Evolutionary conservation across 2,888 invertebrate species (phyloP).

Genomic region (Meteorus colon): DNA sequence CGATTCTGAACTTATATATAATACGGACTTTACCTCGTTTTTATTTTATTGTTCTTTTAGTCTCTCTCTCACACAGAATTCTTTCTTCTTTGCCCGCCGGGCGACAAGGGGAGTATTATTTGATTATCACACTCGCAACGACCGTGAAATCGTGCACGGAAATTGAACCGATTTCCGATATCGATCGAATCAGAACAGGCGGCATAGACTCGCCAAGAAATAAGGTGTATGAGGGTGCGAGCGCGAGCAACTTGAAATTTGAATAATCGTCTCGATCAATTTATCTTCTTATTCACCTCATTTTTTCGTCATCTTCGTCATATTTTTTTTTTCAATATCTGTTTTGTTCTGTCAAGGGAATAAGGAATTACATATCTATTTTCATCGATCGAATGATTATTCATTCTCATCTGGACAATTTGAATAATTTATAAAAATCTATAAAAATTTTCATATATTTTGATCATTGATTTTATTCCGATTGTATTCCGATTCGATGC

Average conservation of each 20-base stretch:
- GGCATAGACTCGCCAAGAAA: not conserved
- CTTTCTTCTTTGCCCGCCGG: conserved; percentile 3
- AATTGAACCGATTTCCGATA: conserved; percentile 42
- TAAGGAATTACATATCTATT: too few relatives aligned
- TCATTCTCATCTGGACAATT: too few relatives aligned
- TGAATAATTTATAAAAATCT: too few relatives aligned
- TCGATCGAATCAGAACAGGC: conserved; percentile 31
- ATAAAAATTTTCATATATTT: too few relatives aligned
- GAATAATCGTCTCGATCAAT: conserved; percentile 36
- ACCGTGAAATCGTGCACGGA: conserved; percentile 40
- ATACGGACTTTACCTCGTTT: conserved; percentile 1
- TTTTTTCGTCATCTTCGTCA: not conserved
- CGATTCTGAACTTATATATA: conserved; percentile 17
- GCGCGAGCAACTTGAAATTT: conserved; percentile 18
- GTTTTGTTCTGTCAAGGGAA: too few relatives aligned
- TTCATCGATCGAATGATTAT: too few relatives aligned
- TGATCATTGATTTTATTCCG: too few relatives aligned
- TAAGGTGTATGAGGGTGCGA: not conserved
- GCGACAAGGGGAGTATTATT: conserved; percentile 27
- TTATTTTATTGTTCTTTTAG: conserved; percentile 21
- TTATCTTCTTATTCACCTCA: not conserved
- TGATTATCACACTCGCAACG: conserved; percentile 41
- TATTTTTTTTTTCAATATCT: too few relatives aligned
- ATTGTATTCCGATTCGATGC: too few relatives aligned
- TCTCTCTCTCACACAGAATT: not conserved